Base-by-base conservation (phyloP, 2,113 vertebrate genomes). In the Chlorodrepanis virens region DNA sequence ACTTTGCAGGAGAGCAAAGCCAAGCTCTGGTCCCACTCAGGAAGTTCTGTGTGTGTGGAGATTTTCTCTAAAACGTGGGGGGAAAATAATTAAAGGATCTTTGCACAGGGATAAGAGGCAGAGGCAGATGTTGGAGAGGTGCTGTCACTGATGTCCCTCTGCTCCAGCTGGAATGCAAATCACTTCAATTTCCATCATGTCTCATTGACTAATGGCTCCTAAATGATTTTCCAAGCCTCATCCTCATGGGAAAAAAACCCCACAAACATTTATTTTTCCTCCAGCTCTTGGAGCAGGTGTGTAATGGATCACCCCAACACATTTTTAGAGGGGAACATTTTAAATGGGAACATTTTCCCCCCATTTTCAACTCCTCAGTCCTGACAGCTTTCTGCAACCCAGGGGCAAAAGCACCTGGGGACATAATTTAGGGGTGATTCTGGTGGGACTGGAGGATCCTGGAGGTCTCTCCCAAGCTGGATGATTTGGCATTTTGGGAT, bases 81-180 rank as follows among this genome's bases (percentile, higher is more conserved):
- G n/a, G 11, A 31, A 83, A 83, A 75, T 13, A 29, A 85, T 42
- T 39, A 31, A 94, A 76, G 60, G 63, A 24, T 56, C 57, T 93
- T 39, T 88, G 52, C 70, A 53, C 9, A 33, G 63, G 61, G 61
- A 82, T 22, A 21, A 93, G 74, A 87, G 63, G 65, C 68, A 94
- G 88, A 89, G 89, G 68, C 6, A 2, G 49, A 60, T 44, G 20
- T 4, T 81, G 81, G 79, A 85, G 83, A 92, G 80, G 64, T 82
- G 64, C 49, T 83, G 14, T 52, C 64, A 64, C 76, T 89, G 81
- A 59, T 59, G 47, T 81, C 85, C 59, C 45, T 71, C 35, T 70
- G 50, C 84, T 91, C n/a, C 13, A 93, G 70, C 81, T 83, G 72
- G 67, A 87, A 91, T 83, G 78, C 81, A 91, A 96, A 96, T 81